Conservation (phyloP, 2,113 vertebrate species). For the Aramus guarauna region DNA sequence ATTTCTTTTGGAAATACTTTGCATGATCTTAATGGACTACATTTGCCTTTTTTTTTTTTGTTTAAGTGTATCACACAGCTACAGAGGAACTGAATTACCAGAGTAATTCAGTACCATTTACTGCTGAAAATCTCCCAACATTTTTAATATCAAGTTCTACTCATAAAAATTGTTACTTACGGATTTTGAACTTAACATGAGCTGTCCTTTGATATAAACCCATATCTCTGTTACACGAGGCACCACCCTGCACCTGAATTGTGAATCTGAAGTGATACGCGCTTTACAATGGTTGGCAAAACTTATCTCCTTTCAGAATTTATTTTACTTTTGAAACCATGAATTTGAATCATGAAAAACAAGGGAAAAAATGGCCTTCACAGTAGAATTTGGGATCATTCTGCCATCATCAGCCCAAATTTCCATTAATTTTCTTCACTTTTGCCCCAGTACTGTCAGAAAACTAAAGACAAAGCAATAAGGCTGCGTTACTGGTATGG, state of each 20-base stretch:
- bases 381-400: neutral
- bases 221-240: neutral
- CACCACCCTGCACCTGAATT: neutral
- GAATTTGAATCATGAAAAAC: neutral
- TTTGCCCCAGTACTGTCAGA: neutral
- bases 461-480: neutral
- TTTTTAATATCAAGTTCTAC: neutral
- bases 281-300: neutral
- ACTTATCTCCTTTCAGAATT: neutral
- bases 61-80: accelerated
- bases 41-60: neutral
- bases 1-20: neutral
- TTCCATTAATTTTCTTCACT: neutral
- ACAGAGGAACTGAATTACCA: neutral
- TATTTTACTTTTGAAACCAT: neutral
- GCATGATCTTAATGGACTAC: neutral
- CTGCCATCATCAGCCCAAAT: neutral
- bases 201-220: neutral
- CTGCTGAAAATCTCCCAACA: neutral
- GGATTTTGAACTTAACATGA: neutral
- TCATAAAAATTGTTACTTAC: neutral
- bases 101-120: neutral
- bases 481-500: neutral
- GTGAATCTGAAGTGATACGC: accelerated
- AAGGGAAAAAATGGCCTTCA: neutral